A percentile compares a stretch with the other conserved stretches of the same genome.
Evolutionary conservation across 2,888 invertebrate species (phyloP).

Genomic region (Dicycla oo): DNA sequence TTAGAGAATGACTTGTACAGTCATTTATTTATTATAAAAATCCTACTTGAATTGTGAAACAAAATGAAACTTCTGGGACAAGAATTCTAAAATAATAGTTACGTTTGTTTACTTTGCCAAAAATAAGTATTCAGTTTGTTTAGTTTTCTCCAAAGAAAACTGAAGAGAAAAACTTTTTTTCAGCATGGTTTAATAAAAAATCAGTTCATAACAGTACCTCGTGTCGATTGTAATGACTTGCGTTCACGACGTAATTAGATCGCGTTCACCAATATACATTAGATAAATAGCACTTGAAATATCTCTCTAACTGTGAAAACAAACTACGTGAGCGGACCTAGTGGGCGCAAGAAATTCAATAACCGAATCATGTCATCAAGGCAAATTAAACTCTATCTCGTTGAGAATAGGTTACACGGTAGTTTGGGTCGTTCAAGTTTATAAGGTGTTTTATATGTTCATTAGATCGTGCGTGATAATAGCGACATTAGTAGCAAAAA

Average conservation of each 20-base stretch:
- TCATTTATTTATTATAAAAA: not conserved
- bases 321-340: slow-evolving; percentile 45
- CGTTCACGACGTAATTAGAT: slow-evolving; percentile 48
- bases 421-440: slow-evolving; percentile 6
- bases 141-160: not conserved
- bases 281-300: slow-evolving; percentile 44
- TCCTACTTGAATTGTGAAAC: not conserved
- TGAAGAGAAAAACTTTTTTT: not conserved
- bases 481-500: slow-evolving; percentile 67
- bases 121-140: not conserved
- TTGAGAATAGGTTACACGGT: slow-evolving; percentile 1
- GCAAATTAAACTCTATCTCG: slow-evolving; percentile 29
- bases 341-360: slow-evolving; percentile 50
- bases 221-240: slow-evolving; percentile 26
- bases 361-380: slow-evolving; percentile 5
- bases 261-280: slow-evolving; percentile 25
- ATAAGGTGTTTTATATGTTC: slow-evolving; percentile 52
- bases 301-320: slow-evolving; percentile 52
- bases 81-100: not conserved
- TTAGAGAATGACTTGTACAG: too few relatives aligned
- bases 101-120: not conserved
- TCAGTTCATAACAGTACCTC: not conserved
- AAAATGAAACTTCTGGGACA: not conserved
- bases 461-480: slow-evolving; percentile 67
- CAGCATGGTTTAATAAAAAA: not conserved